Base-by-base conservation (phyloP, 53 echinoderm and acorn worm species). In the Holothuria leucospilota region DNA sequence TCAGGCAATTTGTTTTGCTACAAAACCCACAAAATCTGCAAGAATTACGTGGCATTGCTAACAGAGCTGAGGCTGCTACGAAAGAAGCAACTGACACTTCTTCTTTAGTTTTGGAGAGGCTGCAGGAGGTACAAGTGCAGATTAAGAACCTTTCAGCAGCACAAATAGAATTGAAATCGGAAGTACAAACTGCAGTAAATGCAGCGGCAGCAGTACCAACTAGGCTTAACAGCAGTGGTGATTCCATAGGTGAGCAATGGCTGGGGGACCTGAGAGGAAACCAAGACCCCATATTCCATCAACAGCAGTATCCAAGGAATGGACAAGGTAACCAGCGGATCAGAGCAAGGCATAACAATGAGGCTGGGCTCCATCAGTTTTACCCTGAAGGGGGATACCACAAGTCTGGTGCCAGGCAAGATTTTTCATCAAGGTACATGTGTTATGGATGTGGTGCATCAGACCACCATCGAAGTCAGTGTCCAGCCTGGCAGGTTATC, bases 391-490 rank as follows among this genome's bases (percentile, higher is more conserved):
- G 13, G 52, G 13, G 13, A 52, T 40, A 72, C 20, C 13, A 39
- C 1, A 40, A 6, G 23, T n/a, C 39, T 12, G 13, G 24, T 20
- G 20, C 24, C 1, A 9, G 20, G 46, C 78, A 77, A 14, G 20
- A 51, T 21, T 51, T 51, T n/a, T 21, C 51, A 4, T 28, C 49
- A 7, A 1, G 2, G 18, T 59, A 78, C n/a, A 14, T 7, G 51
- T 78, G 79, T 28, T 56, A 78, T 59, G 59, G 56, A 78, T 51
- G 53, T 25, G 79, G 79, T 23, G 34, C 25, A 78, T 56, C 56
- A 1, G 79, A 59, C 20, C 79, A 78, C 23, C n/a, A 25, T 56
- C 12, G 56, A 29, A 34, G 20, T 34, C 82, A 60, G 29, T 60
- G 82, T 20, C 23, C 10, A 34, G 61, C 62, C 15, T 30, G 62